These are phyloP conservation scores for Muscicapa comitata DNA, from an alignment of 2,797 vertebrate genomes.

Conservation along the genomic window DNA sequence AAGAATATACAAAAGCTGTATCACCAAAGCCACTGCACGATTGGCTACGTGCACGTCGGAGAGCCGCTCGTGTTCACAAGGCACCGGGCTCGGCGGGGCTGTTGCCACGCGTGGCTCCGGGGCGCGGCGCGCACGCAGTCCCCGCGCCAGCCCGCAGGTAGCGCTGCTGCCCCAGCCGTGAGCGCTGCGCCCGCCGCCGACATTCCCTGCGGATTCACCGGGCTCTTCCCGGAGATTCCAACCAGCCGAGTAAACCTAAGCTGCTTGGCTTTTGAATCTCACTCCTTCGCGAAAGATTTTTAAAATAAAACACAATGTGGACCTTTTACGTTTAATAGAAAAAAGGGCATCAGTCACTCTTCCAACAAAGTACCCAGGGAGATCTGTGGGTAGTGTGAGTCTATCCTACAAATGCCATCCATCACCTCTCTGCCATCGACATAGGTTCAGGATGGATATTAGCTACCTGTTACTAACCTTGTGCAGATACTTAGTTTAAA, in stretches of 20 bases:
- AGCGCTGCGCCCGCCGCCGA: too few species aligned
- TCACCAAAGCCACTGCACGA: neutral
- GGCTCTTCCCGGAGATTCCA: too few species aligned
- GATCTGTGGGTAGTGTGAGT: neutral
- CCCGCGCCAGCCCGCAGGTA: neutral
- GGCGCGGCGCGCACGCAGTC: neutral
- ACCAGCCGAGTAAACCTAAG: rapidly evolving
- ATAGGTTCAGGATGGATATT: neutral
- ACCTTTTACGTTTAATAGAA: neutral
- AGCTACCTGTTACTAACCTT: neutral
- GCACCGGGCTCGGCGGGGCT: neutral
- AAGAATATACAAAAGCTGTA: neutral
- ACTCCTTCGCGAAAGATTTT: neutral
- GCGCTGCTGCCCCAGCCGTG: neutral
- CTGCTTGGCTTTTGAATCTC: neutral
- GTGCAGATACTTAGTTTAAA: neutral
- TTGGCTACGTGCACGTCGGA: rapidly evolving
- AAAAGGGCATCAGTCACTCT: neutral
- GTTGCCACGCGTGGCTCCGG: rapidly evolving
- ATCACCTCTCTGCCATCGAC: rapidly evolving
- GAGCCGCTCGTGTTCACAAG: rapidly evolving
- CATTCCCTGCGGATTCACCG: rapidly evolving
- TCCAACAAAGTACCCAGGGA: neutral
- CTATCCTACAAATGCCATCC: neutral
- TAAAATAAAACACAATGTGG: neutral